Percentiles rank a stretch among this genome's conserved stretches.
phyloP scores from a whole-genome alignment of 2,113 vertebrate genomes.

The Edolisoma coerulescens region DNA sequence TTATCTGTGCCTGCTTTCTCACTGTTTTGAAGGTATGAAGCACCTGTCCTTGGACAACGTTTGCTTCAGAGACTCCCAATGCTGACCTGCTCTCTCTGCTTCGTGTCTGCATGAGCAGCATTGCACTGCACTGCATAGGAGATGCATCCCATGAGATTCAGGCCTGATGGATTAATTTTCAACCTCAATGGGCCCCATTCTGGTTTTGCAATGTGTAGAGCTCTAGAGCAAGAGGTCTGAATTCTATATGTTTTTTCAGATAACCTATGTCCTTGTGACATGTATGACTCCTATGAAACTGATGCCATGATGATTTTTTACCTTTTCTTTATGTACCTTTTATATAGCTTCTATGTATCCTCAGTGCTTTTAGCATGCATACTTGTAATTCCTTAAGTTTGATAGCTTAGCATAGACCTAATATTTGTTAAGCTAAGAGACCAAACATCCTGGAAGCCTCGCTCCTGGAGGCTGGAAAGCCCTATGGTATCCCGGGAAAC shows the following conservation, averaged over 20 bases:
- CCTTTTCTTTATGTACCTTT: too few species aligned
- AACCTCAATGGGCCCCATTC: rapidly evolving
- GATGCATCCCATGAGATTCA: neutral
- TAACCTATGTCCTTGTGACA: neutral
- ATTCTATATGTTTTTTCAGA: neutral
- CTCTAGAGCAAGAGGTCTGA: neutral
- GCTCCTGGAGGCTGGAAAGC: too few species aligned
- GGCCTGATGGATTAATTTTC: neutral
- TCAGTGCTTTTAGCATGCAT: too few species aligned
- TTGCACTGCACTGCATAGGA: rapidly evolving
- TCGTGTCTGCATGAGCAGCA: neutral
- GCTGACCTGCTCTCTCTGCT: neutral
- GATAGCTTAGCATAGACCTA: too few species aligned
- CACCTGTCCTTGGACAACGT: rapidly evolving
- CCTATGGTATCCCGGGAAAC: too few species aligned
- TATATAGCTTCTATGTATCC: too few species aligned
- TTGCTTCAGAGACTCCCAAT: neutral
- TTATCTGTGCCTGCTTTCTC: neutral
- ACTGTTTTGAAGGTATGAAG: neutral
- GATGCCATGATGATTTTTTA: too few species aligned
- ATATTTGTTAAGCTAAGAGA: too few species aligned
- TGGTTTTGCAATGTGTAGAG: neutral
- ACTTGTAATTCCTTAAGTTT: too few species aligned
- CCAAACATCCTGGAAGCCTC: too few species aligned
- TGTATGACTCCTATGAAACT: neutral